Evolutionary conservation across 2,797 vertebrate species (phyloP).

Genomic region (Mormyrus hasselquistii): DNA sequence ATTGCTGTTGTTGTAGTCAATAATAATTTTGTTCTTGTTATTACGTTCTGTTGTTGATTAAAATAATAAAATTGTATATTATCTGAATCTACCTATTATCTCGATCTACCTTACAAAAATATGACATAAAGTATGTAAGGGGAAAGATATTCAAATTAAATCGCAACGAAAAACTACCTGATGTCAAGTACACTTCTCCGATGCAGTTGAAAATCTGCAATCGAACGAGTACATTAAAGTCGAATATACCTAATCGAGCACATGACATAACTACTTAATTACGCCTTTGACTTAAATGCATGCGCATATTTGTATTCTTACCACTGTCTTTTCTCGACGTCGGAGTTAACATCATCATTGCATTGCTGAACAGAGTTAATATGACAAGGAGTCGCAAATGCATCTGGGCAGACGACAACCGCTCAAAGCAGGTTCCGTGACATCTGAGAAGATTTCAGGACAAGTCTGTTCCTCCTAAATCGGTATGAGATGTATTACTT

Average conservation of each 20-base stretch:
- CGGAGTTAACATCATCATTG: slow-evolving; percentile 49
- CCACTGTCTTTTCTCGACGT: slow-evolving; percentile 47
- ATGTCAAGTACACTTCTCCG: background rate
- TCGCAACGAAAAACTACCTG: background rate
- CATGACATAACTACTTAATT: background rate
- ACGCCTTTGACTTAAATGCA: background rate
- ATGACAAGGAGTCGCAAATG: slow-evolving; percentile 56
- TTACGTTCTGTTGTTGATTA: background rate
- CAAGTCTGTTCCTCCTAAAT: slow-evolving; percentile 34
- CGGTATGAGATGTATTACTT: background rate
- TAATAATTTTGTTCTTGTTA: background rate
- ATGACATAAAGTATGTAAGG: background rate
- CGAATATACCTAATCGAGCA: background rate
- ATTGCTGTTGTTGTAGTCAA: background rate
- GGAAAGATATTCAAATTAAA: background rate
- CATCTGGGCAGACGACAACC: slow-evolving; percentile 59
- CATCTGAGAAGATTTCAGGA: slow-evolving; percentile 46
- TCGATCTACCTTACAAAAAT: background rate
- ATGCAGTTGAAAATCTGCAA: background rate
- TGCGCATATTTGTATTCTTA: slow-evolving; percentile 38
- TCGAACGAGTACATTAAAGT: background rate
- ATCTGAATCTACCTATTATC: background rate
- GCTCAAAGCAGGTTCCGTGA: slow-evolving; percentile 46
- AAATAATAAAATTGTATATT: background rate
- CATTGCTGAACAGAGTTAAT: slow-evolving; percentile 53